These are phyloP conservation scores for Rhamnusium bicolor DNA, from an alignment of 2,888 invertebrate species.

Conservation along the genomic window DNA sequence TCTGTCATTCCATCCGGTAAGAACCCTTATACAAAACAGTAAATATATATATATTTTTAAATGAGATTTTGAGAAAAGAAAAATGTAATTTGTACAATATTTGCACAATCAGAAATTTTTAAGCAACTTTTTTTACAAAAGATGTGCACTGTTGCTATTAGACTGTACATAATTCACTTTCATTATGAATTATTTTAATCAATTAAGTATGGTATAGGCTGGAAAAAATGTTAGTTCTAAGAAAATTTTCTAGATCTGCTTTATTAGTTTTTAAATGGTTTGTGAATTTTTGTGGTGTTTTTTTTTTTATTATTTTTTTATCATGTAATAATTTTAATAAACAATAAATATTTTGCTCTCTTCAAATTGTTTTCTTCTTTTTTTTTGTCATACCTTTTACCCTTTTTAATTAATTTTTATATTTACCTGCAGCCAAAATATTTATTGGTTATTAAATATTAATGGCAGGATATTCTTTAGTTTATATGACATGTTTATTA, in stretches of 20 bases:
- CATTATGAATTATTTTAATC: neutral
- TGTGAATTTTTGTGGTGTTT: conserved; percentile 41
- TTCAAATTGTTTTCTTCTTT: conserved; percentile 58
- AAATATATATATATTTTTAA: conserved; percentile 9
- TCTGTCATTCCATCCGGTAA: conserved; percentile 74
- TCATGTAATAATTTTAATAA: conserved; percentile 63
- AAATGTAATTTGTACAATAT: conserved; percentile 14
- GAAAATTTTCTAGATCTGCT: conserved; percentile 10
- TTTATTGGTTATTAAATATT: conserved; percentile 64
- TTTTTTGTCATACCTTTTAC: conserved; percentile 47
- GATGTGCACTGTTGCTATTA: neutral
- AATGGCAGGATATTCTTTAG: conserved; percentile 15
- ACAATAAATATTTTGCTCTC: conserved; percentile 72
- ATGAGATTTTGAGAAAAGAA: neutral
- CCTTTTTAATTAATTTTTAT: conserved; percentile 44
- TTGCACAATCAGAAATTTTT: conserved; percentile 14
- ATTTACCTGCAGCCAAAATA: conserved; percentile 59
- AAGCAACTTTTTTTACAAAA: conserved; percentile 9
- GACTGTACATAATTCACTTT: neutral
- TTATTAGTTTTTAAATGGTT: conserved; percentile 36
- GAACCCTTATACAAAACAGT: conserved; percentile 49
- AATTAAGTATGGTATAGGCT: neutral
- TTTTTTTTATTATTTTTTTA: conserved; percentile 34
- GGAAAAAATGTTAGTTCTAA: conserved; percentile 15
- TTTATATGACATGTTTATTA: neutral